Conservation (phyloP, 2,888 invertebrate genomes). For the Azorinus chamasolen region DNA sequence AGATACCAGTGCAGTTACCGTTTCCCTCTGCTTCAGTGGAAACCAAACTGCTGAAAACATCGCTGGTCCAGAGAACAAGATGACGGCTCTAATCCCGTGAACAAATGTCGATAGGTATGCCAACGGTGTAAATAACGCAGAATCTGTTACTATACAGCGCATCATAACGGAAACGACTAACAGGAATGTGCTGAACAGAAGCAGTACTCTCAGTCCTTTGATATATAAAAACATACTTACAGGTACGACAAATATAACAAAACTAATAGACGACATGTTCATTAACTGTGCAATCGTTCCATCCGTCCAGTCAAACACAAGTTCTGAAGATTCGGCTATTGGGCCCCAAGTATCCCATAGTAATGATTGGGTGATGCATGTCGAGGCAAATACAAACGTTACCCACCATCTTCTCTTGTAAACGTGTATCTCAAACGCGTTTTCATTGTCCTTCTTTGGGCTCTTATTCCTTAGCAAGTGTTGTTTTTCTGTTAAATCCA, state of each 20-base stretch:
- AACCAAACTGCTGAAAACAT: slow-evolving; percentile 87
- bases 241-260: slow-evolving; percentile 83
- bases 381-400: slow-evolving; percentile 57
- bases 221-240: slow-evolving; percentile 85
- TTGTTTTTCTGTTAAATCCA: no score
- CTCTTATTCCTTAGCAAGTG: no score
- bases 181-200: slow-evolving; percentile 31
- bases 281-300: slow-evolving; percentile 83
- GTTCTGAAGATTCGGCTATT: slow-evolving; percentile 83
- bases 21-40: slow-evolving; percentile 86
- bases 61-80: slow-evolving; percentile 85
- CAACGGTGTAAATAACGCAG: slow-evolving; percentile 45
- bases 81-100: slow-evolving; percentile 85
- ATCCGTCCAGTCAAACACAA: slow-evolving; percentile 83
- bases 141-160: slow-evolving; percentile 43
- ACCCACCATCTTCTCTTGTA: slow-evolving; percentile 70
- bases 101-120: slow-evolving; percentile 84
- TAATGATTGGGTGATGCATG: slow-evolving; percentile 46
- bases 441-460: no score
- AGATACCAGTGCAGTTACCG: slow-evolving; percentile 74
- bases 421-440: slow-evolving; percentile 26
- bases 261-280: slow-evolving; percentile 85
- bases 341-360: slow-evolving; percentile 87
- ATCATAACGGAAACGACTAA: slow-evolving; percentile 21
- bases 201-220: slow-evolving; percentile 77